Percentiles rank a stretch among this genome's conserved stretches.
Conservation (phyloP, 2,797 vertebrate genomes). For the Phrynocephalus vlangalii region DNA sequence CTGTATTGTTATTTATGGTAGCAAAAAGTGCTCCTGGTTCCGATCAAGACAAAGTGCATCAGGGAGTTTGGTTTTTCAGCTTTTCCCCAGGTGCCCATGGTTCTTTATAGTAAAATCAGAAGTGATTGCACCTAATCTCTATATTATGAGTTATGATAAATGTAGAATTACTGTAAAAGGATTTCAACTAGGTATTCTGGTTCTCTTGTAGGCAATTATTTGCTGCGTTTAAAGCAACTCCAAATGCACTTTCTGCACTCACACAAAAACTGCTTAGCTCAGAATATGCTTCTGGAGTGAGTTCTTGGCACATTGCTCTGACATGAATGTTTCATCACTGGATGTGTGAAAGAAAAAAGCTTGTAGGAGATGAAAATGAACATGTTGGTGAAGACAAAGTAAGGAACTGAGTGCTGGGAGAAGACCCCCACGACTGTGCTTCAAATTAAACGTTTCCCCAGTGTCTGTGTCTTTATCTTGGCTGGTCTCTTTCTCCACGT, state of each 20-base stretch:
- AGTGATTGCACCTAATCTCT: not conserved
- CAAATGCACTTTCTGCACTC: not conserved
- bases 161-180: not conserved
- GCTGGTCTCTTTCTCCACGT: not conserved
- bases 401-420: not conserved
- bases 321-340: constrained; percentile 5
- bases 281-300: not conserved
- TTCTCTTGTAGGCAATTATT: not conserved
- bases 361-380: not conserved
- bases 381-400: not conserved
- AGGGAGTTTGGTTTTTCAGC: not conserved
- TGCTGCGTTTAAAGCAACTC: not conserved
- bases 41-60: not conserved
- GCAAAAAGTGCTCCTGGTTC: not conserved
- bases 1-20: not conserved
- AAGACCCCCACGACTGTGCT: not conserved
- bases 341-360: accelerated
- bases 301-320: not conserved
- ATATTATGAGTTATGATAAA: not conserved
- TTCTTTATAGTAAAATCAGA: not conserved
- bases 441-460: not conserved
- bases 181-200: accelerated
- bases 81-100: not conserved
- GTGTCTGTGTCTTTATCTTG: too few relatives aligned
- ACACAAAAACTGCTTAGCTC: not conserved